Base-by-base conservation (phyloP, 2,888 invertebrate genomes). In the Trachelus troglodyta region DNA sequence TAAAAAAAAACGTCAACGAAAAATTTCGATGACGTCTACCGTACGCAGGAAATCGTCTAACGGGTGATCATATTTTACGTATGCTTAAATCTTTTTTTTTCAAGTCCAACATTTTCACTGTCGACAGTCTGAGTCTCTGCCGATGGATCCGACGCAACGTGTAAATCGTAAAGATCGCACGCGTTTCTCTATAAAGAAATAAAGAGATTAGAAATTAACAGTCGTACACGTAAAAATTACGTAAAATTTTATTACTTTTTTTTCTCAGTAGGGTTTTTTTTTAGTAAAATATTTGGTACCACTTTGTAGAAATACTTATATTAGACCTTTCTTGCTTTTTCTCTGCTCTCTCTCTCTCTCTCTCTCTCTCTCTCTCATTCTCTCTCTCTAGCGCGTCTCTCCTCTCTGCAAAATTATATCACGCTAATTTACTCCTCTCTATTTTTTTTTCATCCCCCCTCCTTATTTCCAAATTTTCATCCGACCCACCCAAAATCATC, bases 201-300 rank as follows among this genome's bases (percentile, higher is more conserved):
- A 75, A 84, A 80, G 79, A 82, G 80, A 80, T 74, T 74, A 81
- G 79, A 87, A 87, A 85, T 83, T 85, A 85, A 86, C 74, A 87
- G 83, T 80, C 83, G 40, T 40, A 40, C 80, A 82, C 84, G 81
- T 89, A 86, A 89, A 89, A 89, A 89, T 88, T 87, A 87, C 85
- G 86, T 88, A 89, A 89, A 87, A 87, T 89, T 89, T 89, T 89
- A 89, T 89, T 89, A 86, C 85, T 82, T 82, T 81, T 85, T 82
- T 82, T 81, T 77, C 33, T 83, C 86, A 84, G 82, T 75, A 69
- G 81, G 82, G 82, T 71, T 79, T 80, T 84, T 83, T 85, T 84
- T 84, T 86, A 87, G 85, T 86, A 87, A 89, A 88, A 87, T 89
- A 89, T 88, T 87, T 89, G 86, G 85, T 89, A 89, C 88, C 85